Evolutionary conservation across 2,888 invertebrate species (phyloP).

Genomic region (Drosophila hawaiiensis): DNA sequence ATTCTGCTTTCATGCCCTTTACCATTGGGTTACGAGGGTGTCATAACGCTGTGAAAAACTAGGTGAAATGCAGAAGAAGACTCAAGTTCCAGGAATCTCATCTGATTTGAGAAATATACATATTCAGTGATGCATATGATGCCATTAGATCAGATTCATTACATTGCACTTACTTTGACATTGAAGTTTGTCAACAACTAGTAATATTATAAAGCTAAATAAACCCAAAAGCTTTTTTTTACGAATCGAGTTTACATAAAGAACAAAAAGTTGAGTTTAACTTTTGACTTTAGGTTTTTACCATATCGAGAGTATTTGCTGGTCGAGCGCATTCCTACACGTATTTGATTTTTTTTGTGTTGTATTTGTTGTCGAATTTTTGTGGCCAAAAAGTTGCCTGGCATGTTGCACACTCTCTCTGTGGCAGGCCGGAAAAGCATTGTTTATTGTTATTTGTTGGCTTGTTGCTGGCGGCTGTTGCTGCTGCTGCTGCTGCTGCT

Average conservation of each 20-base stretch:
- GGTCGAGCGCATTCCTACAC: background rate
- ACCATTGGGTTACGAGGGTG: constrained; percentile 1
- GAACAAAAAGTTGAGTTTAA: background rate
- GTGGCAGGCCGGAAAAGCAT: constrained; percentile 74
- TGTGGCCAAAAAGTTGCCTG: constrained; percentile 43
- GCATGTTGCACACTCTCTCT: constrained; percentile 53
- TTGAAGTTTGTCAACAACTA: background rate
- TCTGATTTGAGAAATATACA: background rate
- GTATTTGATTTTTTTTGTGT: background rate
- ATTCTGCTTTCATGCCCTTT: constrained; percentile 18
- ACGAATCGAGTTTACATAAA: no score
- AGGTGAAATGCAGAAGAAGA: background rate
- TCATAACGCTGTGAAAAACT: background rate
- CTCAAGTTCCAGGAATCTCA: background rate
- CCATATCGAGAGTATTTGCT: constrained; percentile 12
- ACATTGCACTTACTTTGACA: background rate
- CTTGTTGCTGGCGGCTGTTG: constrained; percentile 16
- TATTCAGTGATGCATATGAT: background rate
- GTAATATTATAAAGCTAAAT: background rate
- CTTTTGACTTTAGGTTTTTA: background rate
- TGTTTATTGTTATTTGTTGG: constrained; percentile 64
- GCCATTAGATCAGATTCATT: background rate
- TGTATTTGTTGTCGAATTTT: constrained; percentile 22
- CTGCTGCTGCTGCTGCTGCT: constrained; percentile 12
- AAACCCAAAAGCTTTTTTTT: background rate